Conservation (phyloP, 2,113 vertebrate species). For the Phoenicopterus ruber region DNA sequence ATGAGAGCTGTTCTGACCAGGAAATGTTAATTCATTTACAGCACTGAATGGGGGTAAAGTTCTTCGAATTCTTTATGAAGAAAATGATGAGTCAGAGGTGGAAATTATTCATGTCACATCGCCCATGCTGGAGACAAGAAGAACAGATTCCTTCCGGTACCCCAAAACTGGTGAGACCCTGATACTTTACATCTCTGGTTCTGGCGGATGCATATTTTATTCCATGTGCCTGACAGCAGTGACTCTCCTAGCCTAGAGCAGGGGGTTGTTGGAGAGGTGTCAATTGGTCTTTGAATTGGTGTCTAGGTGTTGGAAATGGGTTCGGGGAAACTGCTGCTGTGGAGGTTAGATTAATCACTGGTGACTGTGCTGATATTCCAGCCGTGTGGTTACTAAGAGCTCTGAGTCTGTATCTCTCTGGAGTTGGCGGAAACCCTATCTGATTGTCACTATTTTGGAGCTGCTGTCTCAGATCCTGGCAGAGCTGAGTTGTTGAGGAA, state of each 20-base stretch:
- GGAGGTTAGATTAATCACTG: neutral
- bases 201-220: neutral
- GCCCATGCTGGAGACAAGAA: conserved; percentile 81
- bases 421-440: neutral
- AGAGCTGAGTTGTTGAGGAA: neutral
- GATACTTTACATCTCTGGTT: neutral
- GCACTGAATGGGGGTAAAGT: conserved; percentile 75
- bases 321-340: neutral
- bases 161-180: conserved; percentile 79
- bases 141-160: conserved; percentile 82
- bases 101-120: conserved; percentile 84
- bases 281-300: neutral
- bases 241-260: neutral
- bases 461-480: neutral
- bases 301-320: neutral
- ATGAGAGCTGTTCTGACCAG: conserved; percentile 23
- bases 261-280: neutral
- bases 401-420: neutral
- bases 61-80: conserved; percentile 81
- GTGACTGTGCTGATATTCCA: neutral
- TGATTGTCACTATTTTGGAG: neutral
- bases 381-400: neutral
- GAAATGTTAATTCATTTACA: conserved; percentile 62
- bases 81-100: conserved; percentile 83
- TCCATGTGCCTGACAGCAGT: neutral